Conservation (phyloP, 2,888 invertebrate species). For the Drosophila mercatorum region DNA sequence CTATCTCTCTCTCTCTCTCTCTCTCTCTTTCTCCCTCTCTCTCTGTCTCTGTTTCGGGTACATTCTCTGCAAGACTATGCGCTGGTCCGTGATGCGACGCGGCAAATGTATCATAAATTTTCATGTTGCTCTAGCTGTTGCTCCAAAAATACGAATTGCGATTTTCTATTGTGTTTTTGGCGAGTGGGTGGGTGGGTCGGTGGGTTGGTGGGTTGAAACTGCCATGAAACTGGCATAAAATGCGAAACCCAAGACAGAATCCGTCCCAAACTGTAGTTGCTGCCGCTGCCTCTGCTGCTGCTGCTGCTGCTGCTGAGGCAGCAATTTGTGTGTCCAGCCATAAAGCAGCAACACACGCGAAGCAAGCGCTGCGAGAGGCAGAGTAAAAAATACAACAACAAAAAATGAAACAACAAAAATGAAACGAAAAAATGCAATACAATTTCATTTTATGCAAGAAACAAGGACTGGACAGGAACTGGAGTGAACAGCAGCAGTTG, state of each 20-base stretch:
- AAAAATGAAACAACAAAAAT: constrained; percentile 2
- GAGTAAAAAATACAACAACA: constrained; percentile 11
- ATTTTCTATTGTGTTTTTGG: constrained; percentile 70
- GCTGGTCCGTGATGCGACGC: constrained; percentile 16
- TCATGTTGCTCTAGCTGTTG: constrained; percentile 76
- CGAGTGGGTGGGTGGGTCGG: constrained; percentile 9
- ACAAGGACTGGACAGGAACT: constrained; percentile 61
- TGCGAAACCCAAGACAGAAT: constrained; percentile 69
- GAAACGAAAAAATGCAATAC: constrained; percentile 67
- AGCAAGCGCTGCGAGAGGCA: constrained; percentile 7
- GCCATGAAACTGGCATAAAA: constrained; percentile 73
- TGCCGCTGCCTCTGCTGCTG: constrained; percentile 43
- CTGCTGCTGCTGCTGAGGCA: constrained; percentile 54
- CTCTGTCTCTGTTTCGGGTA: neutral
- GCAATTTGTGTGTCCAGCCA: constrained; percentile 74
- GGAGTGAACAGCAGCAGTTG: constrained; percentile 26
- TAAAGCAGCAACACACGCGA: constrained; percentile 63
- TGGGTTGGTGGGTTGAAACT: constrained; percentile 17
- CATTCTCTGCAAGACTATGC: neutral
- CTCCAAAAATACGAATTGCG: constrained; percentile 75
- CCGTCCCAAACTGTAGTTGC: constrained; percentile 44
- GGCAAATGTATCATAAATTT: constrained; percentile 77
- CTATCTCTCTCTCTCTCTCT: neutral
- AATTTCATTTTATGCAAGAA: constrained; percentile 78
- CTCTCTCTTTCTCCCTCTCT: neutral